Evolutionary conservation across 2,888 invertebrate species (phyloP), one percentile per base, ranked within the genome.

Genomic region (Caenorhabditis imperialis): DNA sequence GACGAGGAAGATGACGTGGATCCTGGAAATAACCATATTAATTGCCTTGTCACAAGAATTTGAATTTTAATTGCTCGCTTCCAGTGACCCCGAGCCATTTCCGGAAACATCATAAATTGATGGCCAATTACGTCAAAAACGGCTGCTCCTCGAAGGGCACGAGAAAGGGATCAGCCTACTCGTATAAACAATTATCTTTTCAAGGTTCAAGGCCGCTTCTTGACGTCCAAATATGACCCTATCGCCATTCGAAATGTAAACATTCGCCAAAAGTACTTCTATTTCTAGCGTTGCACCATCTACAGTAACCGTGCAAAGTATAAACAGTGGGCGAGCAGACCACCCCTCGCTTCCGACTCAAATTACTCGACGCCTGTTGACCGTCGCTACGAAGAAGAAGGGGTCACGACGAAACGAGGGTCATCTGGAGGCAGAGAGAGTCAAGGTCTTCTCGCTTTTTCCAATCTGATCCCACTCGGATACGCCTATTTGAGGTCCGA

Each of bases 151-250:
- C 18, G 12, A 14, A 20, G 1, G 20, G 47, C 58, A 38, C 47
- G 60, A 48, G 60, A 27, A n/a, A n/a, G n/a, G n/a, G n/a, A n/a
- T n/a, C n/a, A n/a, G n/a, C 60, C 25, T 38, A 37, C 50, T 61
- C 42, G 61, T 61, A 51, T 61, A 61, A 61, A 61, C 61, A 61
- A 61, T 61, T 51, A 61, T 50, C 20, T 50, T 61, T 42, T 61
- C 61, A 61, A 61, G 61, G 61, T 61, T 30, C 30, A 10, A 7
- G 30, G 10, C 30, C 30, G 6, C 10, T 30, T 30, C 10, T 10
- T 6, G 10, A 7, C 10, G 10, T 30, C 6, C 10, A 30, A 30
- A 30, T 10, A 30, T 30, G 30, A 10, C 6, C 10, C 30, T 30
- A 7, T 30, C 6, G 30, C 30, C 7, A 30, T 30, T 30, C 10